These are phyloP conservation scores for Romanogobio albipinnatus DNA, from an alignment of 2,113 vertebrate species.

Conservation along the genomic window DNA sequence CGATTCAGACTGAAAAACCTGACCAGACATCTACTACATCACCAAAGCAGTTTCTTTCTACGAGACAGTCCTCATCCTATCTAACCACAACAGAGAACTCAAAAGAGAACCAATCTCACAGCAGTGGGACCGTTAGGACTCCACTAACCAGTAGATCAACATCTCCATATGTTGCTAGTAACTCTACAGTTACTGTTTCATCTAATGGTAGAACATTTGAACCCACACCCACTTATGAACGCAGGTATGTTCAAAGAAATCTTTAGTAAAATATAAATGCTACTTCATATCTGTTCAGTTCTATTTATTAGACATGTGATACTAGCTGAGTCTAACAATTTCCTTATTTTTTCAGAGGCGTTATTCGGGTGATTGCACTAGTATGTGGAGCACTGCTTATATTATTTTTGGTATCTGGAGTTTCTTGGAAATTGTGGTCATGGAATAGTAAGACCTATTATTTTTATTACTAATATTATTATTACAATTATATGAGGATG, in stretches of 20 bases:
- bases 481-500: background rate
- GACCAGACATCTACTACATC: background rate
- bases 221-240: background rate
- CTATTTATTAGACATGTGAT: background rate
- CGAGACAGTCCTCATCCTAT: background rate
- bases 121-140: background rate
- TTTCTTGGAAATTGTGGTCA: conserved; percentile 10
- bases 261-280: background rate
- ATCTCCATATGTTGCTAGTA: background rate
- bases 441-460: conserved; percentile 22
- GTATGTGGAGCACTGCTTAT: background rate
- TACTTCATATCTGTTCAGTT: background rate
- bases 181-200: background rate
- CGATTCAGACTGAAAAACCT: background rate
- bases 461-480: background rate
- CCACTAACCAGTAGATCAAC: background rate
- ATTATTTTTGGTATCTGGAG: background rate
- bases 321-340: background rate
- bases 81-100: background rate
- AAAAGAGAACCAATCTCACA: background rate
- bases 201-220: background rate
- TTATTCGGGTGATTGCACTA: background rate
- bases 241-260: background rate
- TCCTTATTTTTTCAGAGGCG: background rate
- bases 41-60: background rate